Evolutionary conservation across 2,888 invertebrate genomes (phyloP).

Genomic region (Lymantria dispar): DNA sequence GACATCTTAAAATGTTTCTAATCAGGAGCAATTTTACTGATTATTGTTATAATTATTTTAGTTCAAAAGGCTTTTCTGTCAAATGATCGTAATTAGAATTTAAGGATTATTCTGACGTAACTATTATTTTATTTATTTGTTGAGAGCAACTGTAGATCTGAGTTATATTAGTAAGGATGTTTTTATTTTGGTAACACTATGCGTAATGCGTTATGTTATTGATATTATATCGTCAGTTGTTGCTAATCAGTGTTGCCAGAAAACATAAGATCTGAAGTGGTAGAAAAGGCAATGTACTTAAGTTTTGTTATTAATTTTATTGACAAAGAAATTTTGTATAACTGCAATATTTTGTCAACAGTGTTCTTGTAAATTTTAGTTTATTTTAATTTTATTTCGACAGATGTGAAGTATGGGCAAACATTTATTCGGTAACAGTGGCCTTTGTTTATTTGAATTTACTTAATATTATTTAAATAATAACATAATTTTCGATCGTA

Average conservation of each 20-base stretch:
- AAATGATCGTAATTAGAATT: constrained; percentile 9
- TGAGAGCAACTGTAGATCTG: constrained; percentile 33
- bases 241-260: constrained; percentile 37
- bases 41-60: constrained; percentile 6
- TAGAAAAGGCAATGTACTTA: constrained; percentile 57
- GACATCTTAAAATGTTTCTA: constrained; percentile 6
- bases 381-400: constrained; percentile 40
- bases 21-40: constrained; percentile 4
- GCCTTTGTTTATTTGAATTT: constrained; percentile 4
- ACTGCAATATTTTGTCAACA: constrained; percentile 13
- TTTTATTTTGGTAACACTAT: constrained; percentile 13
- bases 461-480: neutral
- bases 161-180: constrained; percentile 23
- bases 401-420: constrained; percentile 51
- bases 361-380: constrained; percentile 33
- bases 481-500: too few relatives aligned
- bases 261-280: constrained; percentile 17
- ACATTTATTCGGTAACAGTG: constrained; percentile 30
- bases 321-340: constrained; percentile 28
- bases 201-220: constrained; percentile 13
- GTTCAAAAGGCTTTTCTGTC: neutral
- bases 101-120: constrained; percentile 22
- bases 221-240: constrained; percentile 3
- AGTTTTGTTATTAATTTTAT: constrained; percentile 40
- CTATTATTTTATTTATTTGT: constrained; percentile 35